Evolutionary conservation across 2,797 vertebrate species (phyloP).

Genomic region (Sebastes diploproa): DNA sequence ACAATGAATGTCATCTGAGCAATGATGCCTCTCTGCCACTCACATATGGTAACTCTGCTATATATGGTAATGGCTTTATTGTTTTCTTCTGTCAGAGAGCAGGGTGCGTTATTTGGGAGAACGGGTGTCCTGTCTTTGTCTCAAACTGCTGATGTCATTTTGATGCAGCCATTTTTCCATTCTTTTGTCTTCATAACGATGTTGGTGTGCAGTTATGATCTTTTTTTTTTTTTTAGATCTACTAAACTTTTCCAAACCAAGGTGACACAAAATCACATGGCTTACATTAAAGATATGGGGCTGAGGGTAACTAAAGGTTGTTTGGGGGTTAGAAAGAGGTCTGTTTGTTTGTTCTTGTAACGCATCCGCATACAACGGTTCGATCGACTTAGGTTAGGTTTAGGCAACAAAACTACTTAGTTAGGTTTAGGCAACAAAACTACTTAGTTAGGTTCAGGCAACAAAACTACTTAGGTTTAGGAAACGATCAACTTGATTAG

Average conservation of each 20-base stretch:
- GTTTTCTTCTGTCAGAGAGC: not conserved
- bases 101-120: not conserved
- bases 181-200: slow-evolving; percentile 1
- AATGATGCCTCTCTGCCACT: slow-evolving; percentile 43
- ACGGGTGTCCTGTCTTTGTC: not conserved
- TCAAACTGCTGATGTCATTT: slow-evolving; percentile 21
- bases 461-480: too few relatives aligned
- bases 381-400: too few relatives aligned
- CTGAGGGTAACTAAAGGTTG: not conserved
- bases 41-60: slow-evolving; percentile 42
- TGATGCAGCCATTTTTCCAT: not conserved
- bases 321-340: not conserved
- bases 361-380: too few relatives aligned
- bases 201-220: not conserved
- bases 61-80: slow-evolving; percentile 39
- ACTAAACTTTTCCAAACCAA: not conserved
- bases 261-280: not conserved
- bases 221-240: not conserved
- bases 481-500: too few relatives aligned
- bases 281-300: not conserved
- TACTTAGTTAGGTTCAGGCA: too few relatives aligned
- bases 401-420: too few relatives aligned
- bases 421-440: too few relatives aligned
- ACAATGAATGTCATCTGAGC: slow-evolving; percentile 62
- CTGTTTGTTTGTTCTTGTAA: not conserved